Evolutionary conservation across 2,888 invertebrate species (phyloP).

Genomic region (Muschampia plurimacula): DNA sequence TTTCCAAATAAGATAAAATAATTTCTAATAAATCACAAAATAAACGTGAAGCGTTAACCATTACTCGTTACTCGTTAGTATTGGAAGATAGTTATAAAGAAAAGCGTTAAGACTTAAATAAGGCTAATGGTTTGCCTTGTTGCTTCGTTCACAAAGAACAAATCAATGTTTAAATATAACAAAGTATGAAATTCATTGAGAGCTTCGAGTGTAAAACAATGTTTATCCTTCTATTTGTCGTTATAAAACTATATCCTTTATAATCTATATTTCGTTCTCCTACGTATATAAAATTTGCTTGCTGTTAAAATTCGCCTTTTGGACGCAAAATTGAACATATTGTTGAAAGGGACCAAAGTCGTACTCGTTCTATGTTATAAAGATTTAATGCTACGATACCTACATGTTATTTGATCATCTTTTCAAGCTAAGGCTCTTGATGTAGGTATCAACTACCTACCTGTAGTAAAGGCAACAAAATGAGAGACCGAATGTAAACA

Average conservation of each 20-base stretch:
- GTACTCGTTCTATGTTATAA: constrained; percentile 40
- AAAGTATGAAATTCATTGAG: constrained; percentile 37
- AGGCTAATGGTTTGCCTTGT: constrained; percentile 42
- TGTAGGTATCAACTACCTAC: background rate
- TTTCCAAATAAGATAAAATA: too few relatives aligned
- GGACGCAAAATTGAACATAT: constrained; percentile 33
- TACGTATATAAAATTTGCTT: constrained; percentile 8
- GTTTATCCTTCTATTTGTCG: constrained; percentile 29
- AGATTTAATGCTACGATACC: constrained; percentile 20
- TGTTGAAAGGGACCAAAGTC: constrained; percentile 46
- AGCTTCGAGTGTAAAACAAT: constrained; percentile 36
- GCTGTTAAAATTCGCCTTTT: constrained; percentile 33
- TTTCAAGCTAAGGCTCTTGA: background rate
- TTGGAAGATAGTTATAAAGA: background rate
- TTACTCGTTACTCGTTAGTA: too few relatives aligned
- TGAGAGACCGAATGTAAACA: background rate
- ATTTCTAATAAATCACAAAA: too few relatives aligned
- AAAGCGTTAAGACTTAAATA: constrained; percentile 23
- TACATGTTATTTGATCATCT: constrained; percentile 12
- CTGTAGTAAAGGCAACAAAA: background rate
- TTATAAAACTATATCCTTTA: constrained; percentile 23
- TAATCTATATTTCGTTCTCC: constrained; percentile 5
- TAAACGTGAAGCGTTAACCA: too few relatives aligned
- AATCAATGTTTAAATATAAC: constrained; percentile 23
- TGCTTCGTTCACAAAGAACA: constrained; percentile 34